Conservation (phyloP, 2,888 invertebrate species). For the Rhamphomyia laevipes region DNA sequence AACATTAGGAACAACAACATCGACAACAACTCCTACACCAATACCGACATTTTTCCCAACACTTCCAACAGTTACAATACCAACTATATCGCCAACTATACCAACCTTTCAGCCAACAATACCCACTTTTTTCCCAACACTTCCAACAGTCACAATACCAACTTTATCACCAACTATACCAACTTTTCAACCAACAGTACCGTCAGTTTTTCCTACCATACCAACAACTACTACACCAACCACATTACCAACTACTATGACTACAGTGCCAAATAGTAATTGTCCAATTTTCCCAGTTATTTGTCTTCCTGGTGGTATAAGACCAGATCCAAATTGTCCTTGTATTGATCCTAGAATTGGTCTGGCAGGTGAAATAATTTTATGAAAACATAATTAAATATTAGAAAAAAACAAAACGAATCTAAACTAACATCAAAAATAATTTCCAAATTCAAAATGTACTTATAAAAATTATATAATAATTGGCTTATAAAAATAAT, state of each 20-base stretch:
- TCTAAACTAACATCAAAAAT: neutral
- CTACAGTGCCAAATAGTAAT: neutral
- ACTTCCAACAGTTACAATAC: neutral
- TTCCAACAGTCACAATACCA: slow-evolving; percentile 1
- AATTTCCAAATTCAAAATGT: neutral
- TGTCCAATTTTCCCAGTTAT: slow-evolving; percentile 27
- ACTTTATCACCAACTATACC: slow-evolving; percentile 6
- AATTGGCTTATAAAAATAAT: neutral
- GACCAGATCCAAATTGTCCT: slow-evolving; percentile 30
- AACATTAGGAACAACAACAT: slow-evolving; percentile 17
- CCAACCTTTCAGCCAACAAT: slow-evolving; percentile 12
- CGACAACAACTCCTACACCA: slow-evolving; percentile 12
- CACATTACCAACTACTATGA: slow-evolving; percentile 12
- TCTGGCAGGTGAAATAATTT: slow-evolving; percentile 7
- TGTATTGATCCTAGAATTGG: slow-evolving; percentile 31
- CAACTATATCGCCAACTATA: slow-evolving; percentile 5
- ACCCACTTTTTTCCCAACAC: slow-evolving; percentile 12
- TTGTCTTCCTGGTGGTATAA: slow-evolving; percentile 26
- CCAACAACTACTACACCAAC: slow-evolving; percentile 11
- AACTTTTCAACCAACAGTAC: slow-evolving; percentile 2
- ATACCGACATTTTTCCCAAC: slow-evolving; percentile 7
- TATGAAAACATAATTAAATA: neutral
- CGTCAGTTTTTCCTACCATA: slow-evolving; percentile 7
- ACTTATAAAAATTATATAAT: too few species aligned
- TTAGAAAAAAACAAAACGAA: neutral